A percentile compares a stretch with the other conserved stretches of the same genome.
These are phyloP conservation scores for Trissonchulus latispiculum DNA, from an alignment of 2,888 invertebrate species.

Conservation along the genomic window DNA sequence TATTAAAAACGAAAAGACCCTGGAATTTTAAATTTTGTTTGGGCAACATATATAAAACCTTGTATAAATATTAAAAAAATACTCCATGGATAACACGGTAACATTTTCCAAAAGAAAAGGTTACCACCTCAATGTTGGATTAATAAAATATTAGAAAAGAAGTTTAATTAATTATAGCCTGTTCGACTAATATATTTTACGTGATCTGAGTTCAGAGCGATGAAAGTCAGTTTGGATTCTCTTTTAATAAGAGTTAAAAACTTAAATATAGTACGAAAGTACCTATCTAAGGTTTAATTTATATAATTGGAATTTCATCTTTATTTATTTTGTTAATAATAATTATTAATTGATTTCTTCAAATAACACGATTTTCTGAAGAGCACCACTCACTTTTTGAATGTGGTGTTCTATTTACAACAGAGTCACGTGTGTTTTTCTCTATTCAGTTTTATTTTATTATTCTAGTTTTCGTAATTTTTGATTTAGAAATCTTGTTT, in stretches of 20 bases:
- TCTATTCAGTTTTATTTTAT: not conserved
- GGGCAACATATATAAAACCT: constrained; percentile 28
- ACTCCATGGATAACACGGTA: constrained; percentile 32
- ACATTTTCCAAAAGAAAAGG: constrained; percentile 24
- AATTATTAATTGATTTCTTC: not conserved
- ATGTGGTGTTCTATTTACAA: not conserved
- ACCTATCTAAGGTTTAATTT: too few relatives aligned
- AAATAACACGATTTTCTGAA: not conserved
- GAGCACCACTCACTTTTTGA: not conserved
- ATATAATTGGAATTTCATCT: too few relatives aligned
- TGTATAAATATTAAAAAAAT: constrained; percentile 34
- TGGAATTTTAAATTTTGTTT: constrained; percentile 27
- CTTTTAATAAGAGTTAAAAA: not conserved
- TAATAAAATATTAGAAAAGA: not conserved
- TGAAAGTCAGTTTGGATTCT: not conserved
- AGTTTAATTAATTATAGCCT: not conserved
- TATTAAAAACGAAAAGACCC: constrained; percentile 27
- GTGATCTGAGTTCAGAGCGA: not conserved
- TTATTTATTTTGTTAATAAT: not conserved
- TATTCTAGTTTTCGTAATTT: not conserved
- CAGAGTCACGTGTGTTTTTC: not conserved
- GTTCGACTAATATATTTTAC: not conserved
- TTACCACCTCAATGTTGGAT: not conserved
- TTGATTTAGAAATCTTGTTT: not conserved
- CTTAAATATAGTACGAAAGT: not conserved